Base-by-base conservation (phyloP, 1,140 invertebrate genomes). In the Trichogramma pretiosum region DNA sequence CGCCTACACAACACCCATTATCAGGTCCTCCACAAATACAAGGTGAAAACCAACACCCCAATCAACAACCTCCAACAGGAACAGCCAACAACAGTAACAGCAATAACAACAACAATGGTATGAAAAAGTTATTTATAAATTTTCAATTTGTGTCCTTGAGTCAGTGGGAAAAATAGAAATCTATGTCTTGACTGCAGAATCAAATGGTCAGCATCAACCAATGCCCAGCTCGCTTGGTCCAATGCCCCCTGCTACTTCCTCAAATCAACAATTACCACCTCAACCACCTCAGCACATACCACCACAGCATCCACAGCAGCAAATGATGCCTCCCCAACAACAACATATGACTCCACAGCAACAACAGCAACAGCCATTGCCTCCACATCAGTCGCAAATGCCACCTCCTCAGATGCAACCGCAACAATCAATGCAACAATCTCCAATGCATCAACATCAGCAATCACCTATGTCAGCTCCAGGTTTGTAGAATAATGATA, bases 371-470 rank as follows among this genome's bases (percentile, higher is more conserved):
- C 47, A 52, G 32, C 47, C 49, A 26, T 32, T 37, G 21, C 44
- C 46, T 18, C 43, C 34, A 17, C 45, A 40, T 10, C 53, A 52
- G 16, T 11, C 16, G 33, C 24, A 28, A 28, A 28, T 28, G 24
- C 24, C 24, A 48, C 33, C n/a, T 38, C 34, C 50, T 13, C 61
- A 66, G 51, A 56, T 55, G 34, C 48, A 53, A 35, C 46, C 52
- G 18, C 52, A 55, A 23, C 46, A 49, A 36, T 46, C 26, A 13
- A 53, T 24, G 26, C 33, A 24, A 35, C 50, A 49, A 32, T 47
- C 51, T 14, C 38, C 44, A 10, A 40, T n/a, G 5, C 54, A 47
- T 37, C 54, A 46, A 13, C 50, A 39, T 32, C 53, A 52, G 5
- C 54, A 53, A 46, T 48, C 47, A 28, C 40, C 53, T 28, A 49